Evolutionary conservation across 1,140 invertebrate species (phyloP).

Genomic region (Drosophila sulfurigaster): DNA sequence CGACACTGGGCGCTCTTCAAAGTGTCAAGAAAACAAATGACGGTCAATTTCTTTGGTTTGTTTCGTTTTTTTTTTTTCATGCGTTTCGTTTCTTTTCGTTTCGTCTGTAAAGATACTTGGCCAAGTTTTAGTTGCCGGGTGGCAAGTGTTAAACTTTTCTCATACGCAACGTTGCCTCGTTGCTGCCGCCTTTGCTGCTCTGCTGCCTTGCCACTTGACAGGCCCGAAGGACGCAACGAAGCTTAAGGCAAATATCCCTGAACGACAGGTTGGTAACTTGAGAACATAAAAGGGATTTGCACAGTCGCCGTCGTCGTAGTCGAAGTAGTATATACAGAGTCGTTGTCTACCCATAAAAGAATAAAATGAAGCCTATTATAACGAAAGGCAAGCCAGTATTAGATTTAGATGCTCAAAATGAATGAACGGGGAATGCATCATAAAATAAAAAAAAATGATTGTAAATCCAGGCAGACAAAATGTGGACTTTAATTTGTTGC

Average conservation of each 20-base stretch:
- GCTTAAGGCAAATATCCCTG: conserved; percentile 45
- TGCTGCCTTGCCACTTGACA: conserved; percentile 21
- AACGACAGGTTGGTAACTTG: conserved; percentile 60
- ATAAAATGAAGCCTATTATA: conserved; percentile 58
- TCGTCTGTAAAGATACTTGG: conserved; percentile 7
- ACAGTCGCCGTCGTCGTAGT: background rate
- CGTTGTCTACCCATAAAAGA: conserved; percentile 44
- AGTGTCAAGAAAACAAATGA: conserved; percentile 82
- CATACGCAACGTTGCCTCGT: conserved; percentile 45
- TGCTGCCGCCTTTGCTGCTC: background rate
- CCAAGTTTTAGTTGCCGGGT: conserved; percentile 26
- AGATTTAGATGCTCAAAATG: conserved; percentile 33
- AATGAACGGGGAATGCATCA: conserved; percentile 12
- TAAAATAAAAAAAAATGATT: conserved; percentile 30
- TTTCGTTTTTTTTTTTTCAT: conserved; percentile 17
- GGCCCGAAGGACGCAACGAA: conserved; percentile 25
- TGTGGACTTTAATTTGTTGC: conserved; percentile 31
- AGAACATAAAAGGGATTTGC: conserved; percentile 71
- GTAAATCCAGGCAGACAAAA: conserved; percentile 13
- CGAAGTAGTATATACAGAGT: background rate
- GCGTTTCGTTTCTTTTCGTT: conserved; percentile 3
- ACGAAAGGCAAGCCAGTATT: conserved; percentile 47
- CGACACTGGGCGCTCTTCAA: conserved; percentile 65
- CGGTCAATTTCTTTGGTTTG: conserved; percentile 62
- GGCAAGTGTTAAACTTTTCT: conserved; percentile 71